phyloP scores from a whole-genome alignment of 2,888 invertebrate genomes.

The Cistogaster globosa region DNA sequence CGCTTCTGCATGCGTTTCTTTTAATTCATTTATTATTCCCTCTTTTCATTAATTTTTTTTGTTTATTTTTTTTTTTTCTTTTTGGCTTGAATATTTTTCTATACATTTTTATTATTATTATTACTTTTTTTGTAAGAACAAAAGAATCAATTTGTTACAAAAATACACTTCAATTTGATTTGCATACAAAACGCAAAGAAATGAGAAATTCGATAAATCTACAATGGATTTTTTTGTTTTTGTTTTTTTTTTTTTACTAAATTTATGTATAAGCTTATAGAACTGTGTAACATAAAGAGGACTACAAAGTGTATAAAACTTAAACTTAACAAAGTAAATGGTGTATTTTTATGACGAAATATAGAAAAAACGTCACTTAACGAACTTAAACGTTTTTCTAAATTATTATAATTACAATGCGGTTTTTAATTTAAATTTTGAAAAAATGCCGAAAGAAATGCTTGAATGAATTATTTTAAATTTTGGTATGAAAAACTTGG shows the following conservation, averaged over 20 bases:
- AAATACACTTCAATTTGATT: slow-evolving; percentile 45
- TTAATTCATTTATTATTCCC: slow-evolving; percentile 3
- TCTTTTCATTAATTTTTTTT: slow-evolving; percentile 9
- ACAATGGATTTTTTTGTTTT: background rate
- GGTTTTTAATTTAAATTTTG: background rate
- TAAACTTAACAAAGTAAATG: slow-evolving; percentile 52
- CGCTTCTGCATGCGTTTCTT: background rate
- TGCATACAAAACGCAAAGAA: slow-evolving; percentile 38
- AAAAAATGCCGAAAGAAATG: too few relatives aligned
- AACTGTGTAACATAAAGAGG: background rate
- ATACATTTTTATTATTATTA: slow-evolving; percentile 12
- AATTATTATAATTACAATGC: slow-evolving; percentile 38
- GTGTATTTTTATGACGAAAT: slow-evolving; percentile 41
- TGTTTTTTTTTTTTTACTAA: slow-evolving; percentile 6
- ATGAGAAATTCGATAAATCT: slow-evolving; percentile 40
- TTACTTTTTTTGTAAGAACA: slow-evolving; percentile 4
- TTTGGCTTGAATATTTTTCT: slow-evolving; percentile 27
- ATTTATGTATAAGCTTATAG: slow-evolving; percentile 6
- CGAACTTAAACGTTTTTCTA: slow-evolving; percentile 60
- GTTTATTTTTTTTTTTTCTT: slow-evolving; percentile 13
- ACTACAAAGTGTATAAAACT: slow-evolving; percentile 11
- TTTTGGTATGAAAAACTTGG: too few relatives aligned
- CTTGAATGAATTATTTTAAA: too few relatives aligned
- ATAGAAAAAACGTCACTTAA: slow-evolving; percentile 10
- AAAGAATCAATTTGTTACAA: slow-evolving; percentile 51